Evolutionary conservation across 2,888 invertebrate genomes (phyloP).

Genomic region (Drosophila cracens): DNA sequence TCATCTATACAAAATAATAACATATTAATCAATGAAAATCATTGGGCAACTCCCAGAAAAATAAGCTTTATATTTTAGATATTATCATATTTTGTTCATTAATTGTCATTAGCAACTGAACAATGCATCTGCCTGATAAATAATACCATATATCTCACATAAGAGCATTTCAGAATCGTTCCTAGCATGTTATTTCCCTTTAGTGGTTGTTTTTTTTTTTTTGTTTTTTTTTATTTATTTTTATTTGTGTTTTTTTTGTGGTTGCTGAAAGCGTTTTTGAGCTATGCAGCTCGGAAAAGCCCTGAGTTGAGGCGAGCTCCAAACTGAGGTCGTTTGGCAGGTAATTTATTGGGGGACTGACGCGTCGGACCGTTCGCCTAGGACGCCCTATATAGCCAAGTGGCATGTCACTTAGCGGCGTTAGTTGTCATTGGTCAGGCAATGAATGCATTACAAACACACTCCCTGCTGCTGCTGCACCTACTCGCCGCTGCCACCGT

Average conservation of each 20-base stretch:
- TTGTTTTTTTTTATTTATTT: not conserved
- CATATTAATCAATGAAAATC: not conserved
- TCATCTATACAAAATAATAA: not conserved
- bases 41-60: not conserved
- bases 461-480: constrained; percentile 44
- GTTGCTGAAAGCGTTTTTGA: constrained; percentile 31
- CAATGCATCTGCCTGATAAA: not conserved
- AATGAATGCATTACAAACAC: constrained; percentile 54
- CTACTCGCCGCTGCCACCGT: constrained; percentile 28
- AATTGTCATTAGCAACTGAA: not conserved
- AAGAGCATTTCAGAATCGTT: constrained; percentile 33
- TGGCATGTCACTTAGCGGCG: constrained; percentile 32
- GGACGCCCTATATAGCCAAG: constrained; percentile 64
- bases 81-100: not conserved
- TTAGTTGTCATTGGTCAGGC: constrained; percentile 58
- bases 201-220: not conserved
- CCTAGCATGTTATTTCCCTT: not conserved
- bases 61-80: not conserved
- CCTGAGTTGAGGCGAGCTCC: constrained; percentile 45
- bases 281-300: constrained; percentile 61
- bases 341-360: constrained; percentile 52
- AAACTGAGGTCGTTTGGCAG: constrained; percentile 54
- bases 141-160: not conserved
- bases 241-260: constrained; percentile 10
- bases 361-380: constrained; percentile 16